A percentile compares a stretch with the other conserved stretches of the same genome.
Conservation (phyloP, 64 coral and sea anemone species). For the Pachyseris speciosa region DNA sequence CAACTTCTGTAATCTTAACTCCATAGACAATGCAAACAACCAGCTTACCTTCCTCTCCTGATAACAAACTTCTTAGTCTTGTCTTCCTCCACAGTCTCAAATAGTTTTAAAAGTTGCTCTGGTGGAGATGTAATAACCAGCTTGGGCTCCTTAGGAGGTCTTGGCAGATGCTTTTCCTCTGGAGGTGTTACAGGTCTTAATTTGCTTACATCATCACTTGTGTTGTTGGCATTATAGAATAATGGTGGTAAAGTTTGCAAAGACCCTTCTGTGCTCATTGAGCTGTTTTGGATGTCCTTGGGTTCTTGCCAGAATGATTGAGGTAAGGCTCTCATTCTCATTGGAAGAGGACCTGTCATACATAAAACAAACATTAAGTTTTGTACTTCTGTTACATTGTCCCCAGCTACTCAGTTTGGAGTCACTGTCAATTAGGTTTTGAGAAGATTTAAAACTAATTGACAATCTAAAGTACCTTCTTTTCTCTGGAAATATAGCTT, state of each 20-base stretch:
- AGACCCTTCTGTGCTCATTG: slow-evolving; percentile 82
- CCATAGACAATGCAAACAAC: background rate
- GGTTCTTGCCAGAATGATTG: slow-evolving; percentile 99
- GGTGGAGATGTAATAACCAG: slow-evolving; percentile 71
- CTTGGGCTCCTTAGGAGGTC: slow-evolving; percentile 88
- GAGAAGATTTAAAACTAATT: background rate
- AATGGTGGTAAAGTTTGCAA: slow-evolving; percentile 82
- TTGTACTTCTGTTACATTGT: background rate
- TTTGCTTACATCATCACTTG: slow-evolving; percentile 80
- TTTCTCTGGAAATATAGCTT: slow-evolving; percentile 6
- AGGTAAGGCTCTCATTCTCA: slow-evolving; percentile 91
- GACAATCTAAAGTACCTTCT: slow-evolving; percentile 2
- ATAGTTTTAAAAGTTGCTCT: slow-evolving; percentile 93
- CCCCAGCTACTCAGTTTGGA: no score
- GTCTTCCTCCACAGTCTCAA: slow-evolving; percentile 93
- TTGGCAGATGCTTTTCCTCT: slow-evolving; percentile 76
- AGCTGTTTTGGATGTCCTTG: slow-evolving; percentile 85
- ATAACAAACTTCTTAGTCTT: slow-evolving; percentile 94
- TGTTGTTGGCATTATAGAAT: slow-evolving; percentile 96
- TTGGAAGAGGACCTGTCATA: slow-evolving; percentile 85
- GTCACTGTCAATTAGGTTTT: no score
- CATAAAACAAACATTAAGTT: background rate
- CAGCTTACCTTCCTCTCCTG: slow-evolving; percentile 90
- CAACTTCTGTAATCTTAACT: no score
- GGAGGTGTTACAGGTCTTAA: slow-evolving; percentile 92